Conservation (phyloP, 2,113 vertebrate genomes). For the Ameiurus melas region DNA sequence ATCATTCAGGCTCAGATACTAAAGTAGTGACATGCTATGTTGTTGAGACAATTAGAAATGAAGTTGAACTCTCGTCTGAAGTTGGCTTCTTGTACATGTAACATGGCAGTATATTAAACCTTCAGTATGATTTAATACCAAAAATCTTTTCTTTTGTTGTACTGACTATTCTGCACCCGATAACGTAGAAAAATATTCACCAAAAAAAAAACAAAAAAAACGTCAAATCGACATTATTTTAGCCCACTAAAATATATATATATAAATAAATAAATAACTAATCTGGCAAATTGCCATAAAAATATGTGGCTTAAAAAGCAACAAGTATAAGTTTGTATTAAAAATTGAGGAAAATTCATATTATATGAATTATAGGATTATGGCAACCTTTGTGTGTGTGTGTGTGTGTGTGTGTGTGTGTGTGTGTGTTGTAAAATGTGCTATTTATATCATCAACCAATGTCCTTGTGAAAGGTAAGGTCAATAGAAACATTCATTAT, state of each 20-base stretch:
- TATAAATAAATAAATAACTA: background rate
- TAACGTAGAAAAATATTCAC: background rate
- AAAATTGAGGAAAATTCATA: background rate
- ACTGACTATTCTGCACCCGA: background rate
- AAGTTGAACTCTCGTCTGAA: background rate
- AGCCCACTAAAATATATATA: background rate
- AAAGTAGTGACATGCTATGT: background rate
- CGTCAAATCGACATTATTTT: background rate
- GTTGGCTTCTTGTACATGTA: background rate
- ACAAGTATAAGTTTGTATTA: background rate
- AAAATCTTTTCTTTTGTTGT: background rate
- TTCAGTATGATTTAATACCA: background rate
- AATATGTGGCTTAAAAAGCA: background rate
- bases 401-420: no score
- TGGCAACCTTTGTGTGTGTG: background rate
- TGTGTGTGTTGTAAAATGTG: background rate
- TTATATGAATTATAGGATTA: no score
- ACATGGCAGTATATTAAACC: slow-evolving; percentile 12
- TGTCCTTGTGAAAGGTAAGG: background rate
- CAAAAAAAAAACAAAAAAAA: no score
- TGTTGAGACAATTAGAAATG: background rate
- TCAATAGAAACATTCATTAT: background rate
- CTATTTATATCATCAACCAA: background rate
- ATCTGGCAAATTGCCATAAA: background rate
- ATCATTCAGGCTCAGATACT: background rate